phyloP scores from a whole-genome alignment of 2,113 vertebrate species.

The Gyps fulvus region DNA sequence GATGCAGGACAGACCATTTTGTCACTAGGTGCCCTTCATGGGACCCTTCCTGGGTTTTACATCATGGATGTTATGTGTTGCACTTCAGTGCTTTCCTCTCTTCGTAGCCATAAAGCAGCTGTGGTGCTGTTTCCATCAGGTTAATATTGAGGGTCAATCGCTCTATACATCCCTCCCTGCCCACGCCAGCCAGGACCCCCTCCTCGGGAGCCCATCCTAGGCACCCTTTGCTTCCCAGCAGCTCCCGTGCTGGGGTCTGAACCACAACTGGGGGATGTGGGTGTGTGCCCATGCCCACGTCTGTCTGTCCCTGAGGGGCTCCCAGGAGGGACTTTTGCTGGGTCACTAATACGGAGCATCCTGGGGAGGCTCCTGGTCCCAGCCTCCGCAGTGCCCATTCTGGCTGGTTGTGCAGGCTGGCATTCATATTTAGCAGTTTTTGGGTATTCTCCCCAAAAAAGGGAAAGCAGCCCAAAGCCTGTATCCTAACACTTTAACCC shows the following conservation, averaged over 20 bases:
- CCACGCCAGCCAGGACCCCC: rapidly evolving
- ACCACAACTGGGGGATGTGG: rapidly evolving
- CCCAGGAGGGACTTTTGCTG: background rate
- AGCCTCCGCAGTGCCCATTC: background rate
- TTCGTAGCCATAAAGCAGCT: rapidly evolving
- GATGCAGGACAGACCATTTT: background rate
- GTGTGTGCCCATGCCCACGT: rapidly evolving
- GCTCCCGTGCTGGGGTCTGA: background rate
- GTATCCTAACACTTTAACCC: background rate
- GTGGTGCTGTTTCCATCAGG: background rate
- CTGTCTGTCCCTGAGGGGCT: background rate
- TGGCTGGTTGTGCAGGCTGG: background rate
- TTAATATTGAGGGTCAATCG: rapidly evolving
- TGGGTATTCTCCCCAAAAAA: background rate
- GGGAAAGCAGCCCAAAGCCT: background rate
- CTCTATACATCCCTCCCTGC: background rate
- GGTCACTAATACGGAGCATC: rapidly evolving
- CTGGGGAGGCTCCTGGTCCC: background rate
- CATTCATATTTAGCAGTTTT: background rate
- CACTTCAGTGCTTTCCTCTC: background rate
- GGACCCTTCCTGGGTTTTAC: background rate
- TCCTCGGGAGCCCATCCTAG: background rate
- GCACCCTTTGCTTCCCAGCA: background rate
- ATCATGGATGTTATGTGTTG: background rate
- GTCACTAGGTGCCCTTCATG: background rate